Evolutionary conservation across 2,888 invertebrate species (phyloP), one percentile per base, ranked within the genome.

Genomic region (Ferrisia virgata): DNA sequence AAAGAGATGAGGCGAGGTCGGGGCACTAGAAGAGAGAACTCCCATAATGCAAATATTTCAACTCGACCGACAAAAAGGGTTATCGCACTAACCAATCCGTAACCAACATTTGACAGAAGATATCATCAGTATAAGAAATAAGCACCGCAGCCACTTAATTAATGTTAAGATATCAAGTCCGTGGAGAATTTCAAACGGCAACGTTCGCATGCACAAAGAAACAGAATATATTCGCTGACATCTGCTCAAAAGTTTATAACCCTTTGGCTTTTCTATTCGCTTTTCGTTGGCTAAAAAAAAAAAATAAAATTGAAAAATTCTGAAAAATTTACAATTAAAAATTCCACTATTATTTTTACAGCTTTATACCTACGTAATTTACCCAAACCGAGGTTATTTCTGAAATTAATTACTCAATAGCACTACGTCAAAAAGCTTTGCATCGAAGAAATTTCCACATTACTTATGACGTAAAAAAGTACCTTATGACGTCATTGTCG

Each of bases 1-100:
- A 64, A 64, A 64, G 64, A 64, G 64, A 11, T 28, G 64, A 28
- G 28, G 15, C 28, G 39, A 5, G 11, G 39, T 5, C 39, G 39
- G 39, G 39, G 28, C 28, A 25, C 36, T n/a, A n/a, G 6, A n/a
- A 69, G 31, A 31, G 53, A 22, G 28, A 76, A 76, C 31, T 76
- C 72, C 72, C 72, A 76, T 76, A 76, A 76, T 76, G 72, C 72
- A 76, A 76, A 76, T 76, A 76, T 76, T 76, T 76, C 72, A 76
- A 76, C 72, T 76, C 72, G 72, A 76, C 72, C 72, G 36, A 36
- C 72, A 76, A 76, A 76, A 76, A 76, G 72, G 72, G 72, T 76
- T 76, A 76, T 36, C 72, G 72, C 15, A 36, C 36, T 76, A 76
- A 76, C 72, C 72, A 33, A 64, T 33, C 72, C 72, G 72, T 76